These are phyloP conservation scores for Anser brachyrhynchus DNA, from an alignment of 2,113 vertebrate species.

Conservation along the genomic window DNA sequence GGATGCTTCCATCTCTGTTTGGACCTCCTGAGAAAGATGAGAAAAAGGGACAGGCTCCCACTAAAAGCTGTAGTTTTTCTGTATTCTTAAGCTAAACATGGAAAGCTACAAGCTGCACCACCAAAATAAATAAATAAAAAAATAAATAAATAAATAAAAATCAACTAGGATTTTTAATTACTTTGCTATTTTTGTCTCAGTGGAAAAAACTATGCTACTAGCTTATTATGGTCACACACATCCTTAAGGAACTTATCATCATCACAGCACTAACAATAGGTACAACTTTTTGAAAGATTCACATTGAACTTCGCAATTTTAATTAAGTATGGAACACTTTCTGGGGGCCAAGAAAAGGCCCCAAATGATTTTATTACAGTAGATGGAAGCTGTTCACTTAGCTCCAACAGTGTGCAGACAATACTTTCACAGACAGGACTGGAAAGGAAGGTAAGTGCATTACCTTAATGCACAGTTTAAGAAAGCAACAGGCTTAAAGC, in stretches of 20 bases:
- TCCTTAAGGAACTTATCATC: neutral
- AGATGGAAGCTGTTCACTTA: neutral
- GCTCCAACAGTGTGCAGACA: neutral
- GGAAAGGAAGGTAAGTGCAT: neutral
- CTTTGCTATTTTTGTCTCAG: neutral
- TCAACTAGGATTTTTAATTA: neutral
- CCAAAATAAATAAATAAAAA: too few species aligned
- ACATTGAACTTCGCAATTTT: neutral
- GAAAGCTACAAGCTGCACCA: neutral
- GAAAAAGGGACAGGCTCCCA: neutral
- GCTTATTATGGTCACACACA: neutral
- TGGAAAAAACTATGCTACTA: neutral
- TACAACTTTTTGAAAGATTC: neutral
- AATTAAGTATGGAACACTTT: slow-evolving; percentile 27
- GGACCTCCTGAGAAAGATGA: neutral
- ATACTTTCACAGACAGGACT: neutral
- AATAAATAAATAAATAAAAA: neutral
- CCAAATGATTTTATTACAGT: neutral
- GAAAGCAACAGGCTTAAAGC: slow-evolving; percentile 12
- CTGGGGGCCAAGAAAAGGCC: neutral
- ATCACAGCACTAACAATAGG: neutral
- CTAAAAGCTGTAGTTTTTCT: neutral
- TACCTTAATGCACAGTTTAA: neutral
- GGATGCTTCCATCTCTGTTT: neutral
- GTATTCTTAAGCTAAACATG: neutral